phyloP scores from a whole-genome alignment of 92 coral and sea anemone genomes.

The Hydrozoanthus gracilis region DNA sequence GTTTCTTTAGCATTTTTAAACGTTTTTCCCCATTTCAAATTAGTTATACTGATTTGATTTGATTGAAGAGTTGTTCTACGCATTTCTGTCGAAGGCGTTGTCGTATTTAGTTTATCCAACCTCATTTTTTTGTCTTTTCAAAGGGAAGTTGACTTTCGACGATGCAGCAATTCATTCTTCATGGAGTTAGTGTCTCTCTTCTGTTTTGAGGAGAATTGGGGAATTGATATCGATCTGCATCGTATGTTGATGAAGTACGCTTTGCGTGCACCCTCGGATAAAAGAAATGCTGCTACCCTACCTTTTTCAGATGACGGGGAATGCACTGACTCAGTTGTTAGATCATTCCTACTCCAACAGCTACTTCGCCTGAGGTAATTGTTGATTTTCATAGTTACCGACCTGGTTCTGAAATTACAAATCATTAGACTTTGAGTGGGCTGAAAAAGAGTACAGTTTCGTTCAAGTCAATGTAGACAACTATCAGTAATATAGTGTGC shows the following conservation, averaged over 20 bases:
- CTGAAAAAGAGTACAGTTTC: too few species aligned
- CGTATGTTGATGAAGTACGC: slow-evolving; percentile 30
- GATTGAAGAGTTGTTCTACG: not conserved
- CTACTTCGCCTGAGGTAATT: slow-evolving; percentile 14
- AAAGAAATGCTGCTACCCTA: not conserved
- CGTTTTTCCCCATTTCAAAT: too few species aligned
- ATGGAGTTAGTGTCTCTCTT: slow-evolving; percentile 31
- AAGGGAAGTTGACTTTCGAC: slow-evolving; percentile 27
- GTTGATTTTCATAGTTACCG: too few species aligned
- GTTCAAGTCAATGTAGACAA: too few species aligned
- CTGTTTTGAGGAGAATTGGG: slow-evolving; percentile 8
- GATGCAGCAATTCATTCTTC: slow-evolving; percentile 27
- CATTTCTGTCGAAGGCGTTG: not conserved
- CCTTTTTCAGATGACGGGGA: slow-evolving; percentile 10
- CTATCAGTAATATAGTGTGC: too few species aligned
- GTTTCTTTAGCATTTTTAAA: too few species aligned
- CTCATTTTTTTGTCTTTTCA: slow-evolving; percentile 5
- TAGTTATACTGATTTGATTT: too few species aligned
- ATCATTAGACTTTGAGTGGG: too few species aligned
- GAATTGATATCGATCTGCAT: not conserved
- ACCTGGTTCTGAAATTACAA: too few species aligned
- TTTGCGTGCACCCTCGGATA: slow-evolving; percentile 23
- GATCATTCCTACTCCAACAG: slow-evolving; percentile 28
- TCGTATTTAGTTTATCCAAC: not conserved
- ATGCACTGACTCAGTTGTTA: slow-evolving; percentile 8